Conservation (phyloP, 2,113 vertebrate genomes). For the Triplophysa rosa region DNA sequence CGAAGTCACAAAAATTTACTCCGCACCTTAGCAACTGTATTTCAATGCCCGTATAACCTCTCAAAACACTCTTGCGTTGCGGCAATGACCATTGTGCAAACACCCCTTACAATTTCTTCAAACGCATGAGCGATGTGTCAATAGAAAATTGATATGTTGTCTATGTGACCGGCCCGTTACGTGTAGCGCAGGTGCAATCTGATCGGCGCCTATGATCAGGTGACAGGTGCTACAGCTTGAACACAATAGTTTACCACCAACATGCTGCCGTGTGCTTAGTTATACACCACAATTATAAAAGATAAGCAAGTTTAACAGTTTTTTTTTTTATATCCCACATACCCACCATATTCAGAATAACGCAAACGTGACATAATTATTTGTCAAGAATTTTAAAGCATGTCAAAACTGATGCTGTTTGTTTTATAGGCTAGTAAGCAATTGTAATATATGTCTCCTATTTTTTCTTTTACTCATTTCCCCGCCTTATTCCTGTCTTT, state of each 20-base stretch:
- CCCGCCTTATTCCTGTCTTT: neutral
- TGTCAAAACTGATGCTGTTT: neutral
- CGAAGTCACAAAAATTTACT: too few relatives aligned
- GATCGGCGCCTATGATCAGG: slow-evolving; percentile 32
- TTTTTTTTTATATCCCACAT: slow-evolving; percentile 9
- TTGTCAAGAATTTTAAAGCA: neutral
- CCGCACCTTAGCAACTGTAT: too few relatives aligned
- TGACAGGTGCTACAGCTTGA: slow-evolving; percentile 20
- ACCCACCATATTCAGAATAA: neutral
- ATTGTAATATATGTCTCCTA: neutral
- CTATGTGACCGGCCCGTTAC: neutral
- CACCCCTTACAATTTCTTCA: neutral
- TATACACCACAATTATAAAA: slow-evolving; percentile 2
- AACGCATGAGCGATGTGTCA: neutral
- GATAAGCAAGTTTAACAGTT: neutral
- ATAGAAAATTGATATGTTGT: slow-evolving; percentile 20
- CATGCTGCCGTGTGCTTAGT: neutral
- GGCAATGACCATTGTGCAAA: neutral
- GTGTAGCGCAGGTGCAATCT: slow-evolving; percentile 13
- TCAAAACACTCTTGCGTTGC: neutral
- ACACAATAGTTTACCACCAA: slow-evolving; percentile 12
- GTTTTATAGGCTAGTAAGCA: too few relatives aligned
- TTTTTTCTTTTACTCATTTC: neutral
- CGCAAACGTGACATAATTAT: neutral
- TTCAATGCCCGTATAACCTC: too few relatives aligned